Evolutionary conservation across 1,140 invertebrate genomes (phyloP).

Genomic region (Habropoda laboriosa): DNA sequence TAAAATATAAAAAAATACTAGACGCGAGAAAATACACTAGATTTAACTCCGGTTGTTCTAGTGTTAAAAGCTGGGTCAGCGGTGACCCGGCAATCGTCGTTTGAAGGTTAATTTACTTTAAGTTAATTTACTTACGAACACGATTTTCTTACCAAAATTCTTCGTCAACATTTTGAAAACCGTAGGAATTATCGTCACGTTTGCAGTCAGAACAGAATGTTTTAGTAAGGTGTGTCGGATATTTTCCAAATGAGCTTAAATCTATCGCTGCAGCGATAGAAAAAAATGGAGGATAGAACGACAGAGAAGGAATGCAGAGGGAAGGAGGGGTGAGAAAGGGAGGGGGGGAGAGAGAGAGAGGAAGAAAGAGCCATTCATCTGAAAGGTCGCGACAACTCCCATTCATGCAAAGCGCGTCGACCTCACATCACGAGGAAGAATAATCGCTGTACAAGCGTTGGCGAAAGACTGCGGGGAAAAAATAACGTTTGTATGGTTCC

Average conservation of each 20-base stretch:
- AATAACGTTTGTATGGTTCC: slow-evolving; percentile 47
- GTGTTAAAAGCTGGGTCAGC: too few species aligned
- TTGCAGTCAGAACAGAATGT: not conserved
- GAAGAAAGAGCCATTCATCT: slow-evolving; percentile 48
- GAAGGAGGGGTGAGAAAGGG: not conserved
- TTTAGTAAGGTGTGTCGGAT: too few species aligned
- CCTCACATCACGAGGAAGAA: slow-evolving; percentile 51
- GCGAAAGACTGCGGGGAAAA: slow-evolving; percentile 5
- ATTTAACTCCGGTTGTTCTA: too few species aligned
- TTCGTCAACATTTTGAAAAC: not conserved
- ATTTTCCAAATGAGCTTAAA: not conserved
- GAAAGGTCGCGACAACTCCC: slow-evolving; percentile 43
- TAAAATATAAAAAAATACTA: too few species aligned
- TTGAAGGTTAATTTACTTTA: too few species aligned
- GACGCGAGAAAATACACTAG: too few species aligned
- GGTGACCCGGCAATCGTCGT: too few species aligned
- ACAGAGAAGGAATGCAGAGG: not conserved
- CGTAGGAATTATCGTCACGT: not conserved
- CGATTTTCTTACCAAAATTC: too few species aligned
- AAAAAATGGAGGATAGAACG: not conserved
- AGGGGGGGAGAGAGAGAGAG: not conserved
- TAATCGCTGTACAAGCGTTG: slow-evolving; percentile 48
- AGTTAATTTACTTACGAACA: too few species aligned
- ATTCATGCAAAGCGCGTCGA: slow-evolving; percentile 61
- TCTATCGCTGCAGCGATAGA: too few species aligned